These are phyloP conservation scores for Tachina lurida DNA, from an alignment of 2,888 invertebrate species.

Conservation along the genomic window DNA sequence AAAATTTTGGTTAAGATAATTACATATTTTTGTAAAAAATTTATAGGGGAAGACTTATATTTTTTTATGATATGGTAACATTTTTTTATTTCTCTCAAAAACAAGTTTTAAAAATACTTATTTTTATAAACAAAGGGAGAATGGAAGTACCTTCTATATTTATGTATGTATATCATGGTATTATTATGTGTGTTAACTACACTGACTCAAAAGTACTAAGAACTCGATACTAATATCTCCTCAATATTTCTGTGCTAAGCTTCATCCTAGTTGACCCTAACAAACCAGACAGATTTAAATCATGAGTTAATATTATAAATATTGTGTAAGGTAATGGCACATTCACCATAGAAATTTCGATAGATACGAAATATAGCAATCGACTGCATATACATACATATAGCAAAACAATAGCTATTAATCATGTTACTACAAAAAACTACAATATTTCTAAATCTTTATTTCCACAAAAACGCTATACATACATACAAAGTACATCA, in stretches of 20 bases:
- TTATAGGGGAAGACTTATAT: no score
- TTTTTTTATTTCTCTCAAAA: no score
- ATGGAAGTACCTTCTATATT: no score
- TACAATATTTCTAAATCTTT: slow-evolving; percentile 22
- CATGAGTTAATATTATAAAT: background rate
- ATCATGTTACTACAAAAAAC: slow-evolving; percentile 30
- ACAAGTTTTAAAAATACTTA: no score
- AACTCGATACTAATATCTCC: no score
- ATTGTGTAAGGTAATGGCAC: slow-evolving; percentile 18
- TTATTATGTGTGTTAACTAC: no score
- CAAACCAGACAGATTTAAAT: background rate
- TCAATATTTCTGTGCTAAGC: background rate
- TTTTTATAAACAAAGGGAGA: no score
- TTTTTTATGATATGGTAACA: no score
- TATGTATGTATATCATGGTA: no score
- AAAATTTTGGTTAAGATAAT: no score
- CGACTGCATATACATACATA: background rate
- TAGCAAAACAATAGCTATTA: slow-evolving; percentile 17
- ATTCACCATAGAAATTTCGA: background rate
- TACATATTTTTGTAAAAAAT: no score
- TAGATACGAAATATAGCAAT: background rate
- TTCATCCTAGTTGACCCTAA: background rate
- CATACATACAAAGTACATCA: background rate
- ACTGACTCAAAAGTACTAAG: no score
- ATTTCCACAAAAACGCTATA: background rate